Conservation (phyloP, 2,888 invertebrate species). For the Thysanoteuthis rhombus region DNA sequence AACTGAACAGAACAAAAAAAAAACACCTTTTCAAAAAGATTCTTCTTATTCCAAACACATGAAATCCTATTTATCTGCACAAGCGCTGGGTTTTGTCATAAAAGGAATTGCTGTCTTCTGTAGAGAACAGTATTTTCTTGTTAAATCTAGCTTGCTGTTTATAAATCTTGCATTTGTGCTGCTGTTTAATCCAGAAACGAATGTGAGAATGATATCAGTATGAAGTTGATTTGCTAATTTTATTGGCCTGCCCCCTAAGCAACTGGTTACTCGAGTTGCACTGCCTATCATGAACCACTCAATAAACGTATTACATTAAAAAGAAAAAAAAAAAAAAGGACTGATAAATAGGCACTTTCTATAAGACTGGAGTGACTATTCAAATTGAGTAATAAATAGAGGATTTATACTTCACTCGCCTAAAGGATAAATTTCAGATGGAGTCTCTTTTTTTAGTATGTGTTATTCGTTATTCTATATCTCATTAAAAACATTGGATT, state of each 20-base stretch:
- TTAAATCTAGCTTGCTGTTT: neutral
- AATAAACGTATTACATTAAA: neutral
- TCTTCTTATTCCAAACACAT: neutral
- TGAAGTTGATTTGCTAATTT: neutral
- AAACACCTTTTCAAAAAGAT: neutral
- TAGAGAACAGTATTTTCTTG: neutral
- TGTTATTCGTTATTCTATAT: neutral
- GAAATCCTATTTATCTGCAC: neutral
- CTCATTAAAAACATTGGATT: neutral
- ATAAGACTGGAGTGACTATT: neutral
- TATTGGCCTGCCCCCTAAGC: neutral
- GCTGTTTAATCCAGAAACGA: neutral
- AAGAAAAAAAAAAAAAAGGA: neutral
- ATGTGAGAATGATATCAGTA: neutral
- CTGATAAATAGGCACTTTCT: neutral
- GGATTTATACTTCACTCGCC: neutral
- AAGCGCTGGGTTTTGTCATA: neutral
- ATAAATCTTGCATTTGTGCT: neutral
- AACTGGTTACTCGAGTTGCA: neutral
- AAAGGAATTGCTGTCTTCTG: neutral
- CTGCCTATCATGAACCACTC: neutral
- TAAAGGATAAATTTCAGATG: neutral
- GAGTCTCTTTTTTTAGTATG: neutral
- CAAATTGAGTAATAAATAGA: neutral
- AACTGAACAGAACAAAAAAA: neutral